These are phyloP conservation scores for Grallaria varia DNA, from an alignment of 2,113 vertebrate genomes.

Conservation along the genomic window DNA sequence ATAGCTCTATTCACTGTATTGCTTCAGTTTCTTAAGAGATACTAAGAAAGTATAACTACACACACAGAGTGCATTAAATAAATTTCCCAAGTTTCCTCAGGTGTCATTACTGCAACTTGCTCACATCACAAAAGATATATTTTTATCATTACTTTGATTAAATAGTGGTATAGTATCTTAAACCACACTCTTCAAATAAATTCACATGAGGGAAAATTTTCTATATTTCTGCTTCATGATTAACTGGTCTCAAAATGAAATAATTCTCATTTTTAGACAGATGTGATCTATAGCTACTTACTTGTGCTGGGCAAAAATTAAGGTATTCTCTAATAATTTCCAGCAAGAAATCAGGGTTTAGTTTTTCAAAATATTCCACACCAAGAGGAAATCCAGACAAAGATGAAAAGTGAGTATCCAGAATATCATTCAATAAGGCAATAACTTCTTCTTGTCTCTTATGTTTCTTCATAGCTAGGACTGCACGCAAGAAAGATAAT, in stretches of 20 bases:
- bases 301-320: slow-evolving; percentile 87
- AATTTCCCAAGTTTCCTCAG: neutral
- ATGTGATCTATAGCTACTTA: slow-evolving; percentile 43
- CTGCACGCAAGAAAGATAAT: slow-evolving; percentile 83
- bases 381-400: slow-evolving; percentile 89
- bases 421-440: slow-evolving; percentile 86
- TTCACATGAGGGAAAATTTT: neutral
- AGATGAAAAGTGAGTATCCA: slow-evolving; percentile 90
- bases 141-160: neutral
- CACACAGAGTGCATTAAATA: neutral
- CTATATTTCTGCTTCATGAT: neutral
- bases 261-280: neutral
- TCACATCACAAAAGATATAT: neutral
- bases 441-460: slow-evolving; percentile 83
- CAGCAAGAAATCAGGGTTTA: slow-evolving; percentile 95
- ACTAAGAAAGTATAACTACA: neutral
- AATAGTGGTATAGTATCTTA: neutral
- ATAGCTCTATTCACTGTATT: neutral
- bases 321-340: slow-evolving; percentile 90
- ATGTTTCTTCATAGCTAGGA: slow-evolving; percentile 85
- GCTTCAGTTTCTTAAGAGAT: neutral
- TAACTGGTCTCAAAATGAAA: neutral
- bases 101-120: neutral
- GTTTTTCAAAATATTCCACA: slow-evolving; percentile 91
- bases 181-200: neutral